Base-by-base conservation (phyloP, 2,113 vertebrate genomes). In the Dicaeum eximium region DNA sequence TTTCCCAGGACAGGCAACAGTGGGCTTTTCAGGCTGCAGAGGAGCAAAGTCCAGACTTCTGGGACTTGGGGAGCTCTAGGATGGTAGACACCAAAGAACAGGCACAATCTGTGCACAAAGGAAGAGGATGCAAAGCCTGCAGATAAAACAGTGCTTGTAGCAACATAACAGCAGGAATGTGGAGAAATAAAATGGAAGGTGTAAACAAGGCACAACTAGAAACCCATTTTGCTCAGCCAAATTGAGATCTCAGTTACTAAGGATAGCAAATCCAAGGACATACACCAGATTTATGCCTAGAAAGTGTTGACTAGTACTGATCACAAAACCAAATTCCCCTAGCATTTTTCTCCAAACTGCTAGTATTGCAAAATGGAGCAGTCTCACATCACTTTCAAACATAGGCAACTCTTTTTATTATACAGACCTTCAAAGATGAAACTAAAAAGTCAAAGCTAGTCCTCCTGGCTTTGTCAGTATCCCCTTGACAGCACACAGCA, bases 101-200 rank as follows among this genome's bases (percentile, higher is more conserved):
- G 38, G 51, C 27, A 64, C 48, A 81, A 30, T 16, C n/a, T 64
- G 9, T 60, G 60, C 51, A 67, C 13, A 48, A 53, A 45, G 48
- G 44, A 57, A 72, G 31, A 65, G 16, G 28, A 75, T 6, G 1
- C 18, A 78, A 69, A 53, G 45, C 21, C 27, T 70, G 50, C 5
- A 42, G 58, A 75, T 9, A 61, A 74, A 92, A 71, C 38, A 28
- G 12, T 30, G 33, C 22, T 61, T 82, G 38, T 20, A 56, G 57
- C 42, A 80, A 38, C 9, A 2, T 31, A 75, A 65, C n/a, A 50
- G 27, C 16, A 64, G 47, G 1, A 4, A 9, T 0, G 0, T 24
- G 25, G 53, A 65, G 37, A 87, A 94, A 75, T 37, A 56, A 25
- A 74, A 71, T 19, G 24, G 11, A 88, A 82, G 18, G 20, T 21